These are phyloP conservation scores for Callimorpha dominula DNA, from an alignment of 2,888 invertebrate genomes.

Conservation along the genomic window DNA sequence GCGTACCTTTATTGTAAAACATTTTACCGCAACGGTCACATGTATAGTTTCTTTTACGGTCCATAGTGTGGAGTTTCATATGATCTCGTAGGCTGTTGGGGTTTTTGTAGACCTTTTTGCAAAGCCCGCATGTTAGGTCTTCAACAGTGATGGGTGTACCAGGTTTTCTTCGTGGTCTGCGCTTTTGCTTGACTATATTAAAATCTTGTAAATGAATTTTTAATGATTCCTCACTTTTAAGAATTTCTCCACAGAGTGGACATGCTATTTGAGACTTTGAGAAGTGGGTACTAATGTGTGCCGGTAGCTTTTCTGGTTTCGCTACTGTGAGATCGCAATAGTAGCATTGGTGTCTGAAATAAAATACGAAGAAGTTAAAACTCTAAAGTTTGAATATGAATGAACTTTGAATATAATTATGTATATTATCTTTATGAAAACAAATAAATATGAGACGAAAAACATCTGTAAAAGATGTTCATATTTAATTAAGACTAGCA, in stretches of 20 bases:
- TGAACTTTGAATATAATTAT: not conserved
- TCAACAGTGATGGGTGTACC: slow-evolving; percentile 75
- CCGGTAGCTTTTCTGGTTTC: slow-evolving; percentile 47
- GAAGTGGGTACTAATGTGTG: slow-evolving; percentile 67
- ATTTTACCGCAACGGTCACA: slow-evolving; percentile 82
- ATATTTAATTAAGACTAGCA: too few species aligned
- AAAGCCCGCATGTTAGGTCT: slow-evolving; percentile 75
- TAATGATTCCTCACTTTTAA: slow-evolving; percentile 66
- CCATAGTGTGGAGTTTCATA: slow-evolving; percentile 86
- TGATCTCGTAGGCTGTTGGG: slow-evolving; percentile 78
- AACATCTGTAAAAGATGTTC: not conserved
- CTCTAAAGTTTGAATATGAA: not conserved
- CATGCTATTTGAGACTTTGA: slow-evolving; percentile 65
- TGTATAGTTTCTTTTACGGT: slow-evolving; percentile 76
- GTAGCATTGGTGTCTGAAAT: slow-evolving; percentile 65
- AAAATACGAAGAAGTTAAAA: not conserved
- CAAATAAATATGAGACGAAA: not conserved
- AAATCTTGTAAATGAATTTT: slow-evolving; percentile 68
- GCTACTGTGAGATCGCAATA: slow-evolving; percentile 65
- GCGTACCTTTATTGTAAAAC: slow-evolving; percentile 79
- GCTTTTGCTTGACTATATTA: slow-evolving; percentile 60
- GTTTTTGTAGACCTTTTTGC: slow-evolving; percentile 77
- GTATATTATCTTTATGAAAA: not conserved
- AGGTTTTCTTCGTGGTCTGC: slow-evolving; percentile 70
- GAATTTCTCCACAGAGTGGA: slow-evolving; percentile 72